Conservation (phyloP, 2,113 vertebrate species). For the Arenaria interpres region DNA sequence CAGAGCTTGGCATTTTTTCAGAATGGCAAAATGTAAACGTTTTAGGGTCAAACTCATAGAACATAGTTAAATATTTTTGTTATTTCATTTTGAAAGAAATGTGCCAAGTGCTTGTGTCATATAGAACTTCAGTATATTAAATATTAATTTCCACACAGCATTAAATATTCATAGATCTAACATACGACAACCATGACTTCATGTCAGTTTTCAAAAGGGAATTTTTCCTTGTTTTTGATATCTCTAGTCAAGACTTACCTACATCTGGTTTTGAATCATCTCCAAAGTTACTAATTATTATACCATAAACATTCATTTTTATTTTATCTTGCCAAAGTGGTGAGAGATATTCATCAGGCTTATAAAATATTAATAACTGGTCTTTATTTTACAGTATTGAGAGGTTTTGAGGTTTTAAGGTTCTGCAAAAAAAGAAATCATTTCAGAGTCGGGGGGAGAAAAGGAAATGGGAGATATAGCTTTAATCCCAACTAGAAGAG, state of each 20-base stretch:
- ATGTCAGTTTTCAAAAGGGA: conserved; percentile 18
- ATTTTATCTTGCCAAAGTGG: neutral
- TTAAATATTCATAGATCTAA: conserved; percentile 41
- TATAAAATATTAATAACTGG: conserved; percentile 17
- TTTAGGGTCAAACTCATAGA: neutral
- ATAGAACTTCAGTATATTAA: conserved; percentile 16
- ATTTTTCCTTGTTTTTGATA: conserved; percentile 29
- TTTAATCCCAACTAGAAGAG: neutral
- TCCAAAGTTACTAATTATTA: conserved; percentile 47
- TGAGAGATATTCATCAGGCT: neutral
- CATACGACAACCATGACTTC: neutral
- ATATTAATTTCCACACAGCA: conserved; percentile 51
- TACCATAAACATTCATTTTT: conserved; percentile 4
- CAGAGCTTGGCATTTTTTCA: neutral
- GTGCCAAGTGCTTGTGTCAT: neutral
- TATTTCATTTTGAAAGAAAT: conserved; percentile 36
- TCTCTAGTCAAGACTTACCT: conserved; percentile 1
- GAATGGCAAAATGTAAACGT: neutral
- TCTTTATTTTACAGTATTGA: neutral
- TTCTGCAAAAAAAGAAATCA: neutral
- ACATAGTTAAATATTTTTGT: conserved; percentile 3
- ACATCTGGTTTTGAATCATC: conserved; percentile 5
- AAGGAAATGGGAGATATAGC: neutral
- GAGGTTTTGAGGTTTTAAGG: neutral
- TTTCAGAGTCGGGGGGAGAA: neutral